Evolutionary conservation across 2,113 vertebrate species (phyloP).

Genomic region (Sceloporus tristichus): DNA sequence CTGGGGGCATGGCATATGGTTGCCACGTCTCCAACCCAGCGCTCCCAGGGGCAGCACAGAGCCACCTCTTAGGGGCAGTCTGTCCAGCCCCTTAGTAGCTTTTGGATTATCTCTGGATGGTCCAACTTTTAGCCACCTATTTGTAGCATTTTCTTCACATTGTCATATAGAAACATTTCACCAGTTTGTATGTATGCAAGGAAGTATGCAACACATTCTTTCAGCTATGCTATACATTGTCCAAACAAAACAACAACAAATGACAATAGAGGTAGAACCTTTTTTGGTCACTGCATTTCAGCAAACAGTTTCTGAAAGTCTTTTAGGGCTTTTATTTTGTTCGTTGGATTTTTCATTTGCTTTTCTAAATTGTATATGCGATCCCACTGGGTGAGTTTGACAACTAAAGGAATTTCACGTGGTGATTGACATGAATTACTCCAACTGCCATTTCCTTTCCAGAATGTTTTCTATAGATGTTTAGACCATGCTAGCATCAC

Average conservation of each 20-base stretch:
- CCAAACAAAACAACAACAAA: too few species aligned
- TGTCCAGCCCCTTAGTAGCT: background rate
- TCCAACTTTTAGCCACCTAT: too few species aligned
- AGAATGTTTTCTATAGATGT: constrained; percentile 48
- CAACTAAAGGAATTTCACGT: constrained; percentile 47
- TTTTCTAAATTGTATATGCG: constrained; percentile 43
- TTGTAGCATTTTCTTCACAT: background rate
- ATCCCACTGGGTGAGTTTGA: constrained; percentile 24
- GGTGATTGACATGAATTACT: constrained; percentile 52
- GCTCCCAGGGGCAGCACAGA: too few species aligned
- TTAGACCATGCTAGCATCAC: constrained; percentile 50
- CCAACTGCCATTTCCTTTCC: constrained; percentile 57
- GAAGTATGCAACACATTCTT: background rate
- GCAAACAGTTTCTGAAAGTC: background rate
- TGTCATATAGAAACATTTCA: background rate
- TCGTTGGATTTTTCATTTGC: background rate
- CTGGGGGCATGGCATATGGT: too few species aligned
- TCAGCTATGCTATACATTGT: background rate
- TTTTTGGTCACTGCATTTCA: background rate
- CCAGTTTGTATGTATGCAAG: background rate
- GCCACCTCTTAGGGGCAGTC: too few species aligned
- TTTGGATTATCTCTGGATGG: too few species aligned
- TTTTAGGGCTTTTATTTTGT: background rate
- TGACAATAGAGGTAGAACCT: background rate
- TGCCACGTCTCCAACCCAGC: too few species aligned